Evolutionary conservation across 2,888 invertebrate species (phyloP).

Genomic region (Drosophila quinaria): DNA sequence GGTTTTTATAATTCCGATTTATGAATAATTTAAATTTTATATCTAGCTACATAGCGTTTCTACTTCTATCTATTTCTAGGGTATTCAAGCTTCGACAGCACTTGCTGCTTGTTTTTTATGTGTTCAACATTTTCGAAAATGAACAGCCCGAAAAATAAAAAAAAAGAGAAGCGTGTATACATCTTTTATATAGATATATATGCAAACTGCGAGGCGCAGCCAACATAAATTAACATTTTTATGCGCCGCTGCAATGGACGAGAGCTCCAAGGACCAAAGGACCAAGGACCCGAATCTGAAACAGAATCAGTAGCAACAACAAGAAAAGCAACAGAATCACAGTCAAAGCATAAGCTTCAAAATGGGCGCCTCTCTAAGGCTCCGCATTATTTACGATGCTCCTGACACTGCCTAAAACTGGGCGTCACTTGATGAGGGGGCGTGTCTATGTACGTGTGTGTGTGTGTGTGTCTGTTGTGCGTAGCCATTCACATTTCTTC

Average conservation of each 20-base stretch:
- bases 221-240: conserved; percentile 80
- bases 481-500: conserved; percentile 73
- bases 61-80: not conserved
- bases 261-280: conserved; percentile 27
- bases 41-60: not conserved
- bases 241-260: conserved; percentile 77
- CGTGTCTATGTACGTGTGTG: conserved; percentile 18
- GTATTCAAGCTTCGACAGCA: conserved; percentile 5
- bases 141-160: conserved; percentile 45
- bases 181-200: conserved; percentile 39
- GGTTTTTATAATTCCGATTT: not conserved
- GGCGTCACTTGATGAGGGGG: conserved; percentile 37
- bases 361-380: conserved; percentile 71
- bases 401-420: conserved; percentile 57
- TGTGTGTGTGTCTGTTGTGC: conserved; percentile 33
- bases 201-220: conserved; percentile 73
- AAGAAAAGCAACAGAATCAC: conserved; percentile 48
- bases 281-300: conserved; percentile 4
- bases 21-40: too few species aligned
- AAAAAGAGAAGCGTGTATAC: conserved; percentile 23
- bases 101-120: conserved; percentile 25
- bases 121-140: conserved; percentile 50
- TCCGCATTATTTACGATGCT: conserved; percentile 76
- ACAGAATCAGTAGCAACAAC: conserved; percentile 7
- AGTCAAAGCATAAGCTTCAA: conserved; percentile 65